phyloP scores from a whole-genome alignment of 2,888 invertebrate species.

The Acronicta leporina region DNA sequence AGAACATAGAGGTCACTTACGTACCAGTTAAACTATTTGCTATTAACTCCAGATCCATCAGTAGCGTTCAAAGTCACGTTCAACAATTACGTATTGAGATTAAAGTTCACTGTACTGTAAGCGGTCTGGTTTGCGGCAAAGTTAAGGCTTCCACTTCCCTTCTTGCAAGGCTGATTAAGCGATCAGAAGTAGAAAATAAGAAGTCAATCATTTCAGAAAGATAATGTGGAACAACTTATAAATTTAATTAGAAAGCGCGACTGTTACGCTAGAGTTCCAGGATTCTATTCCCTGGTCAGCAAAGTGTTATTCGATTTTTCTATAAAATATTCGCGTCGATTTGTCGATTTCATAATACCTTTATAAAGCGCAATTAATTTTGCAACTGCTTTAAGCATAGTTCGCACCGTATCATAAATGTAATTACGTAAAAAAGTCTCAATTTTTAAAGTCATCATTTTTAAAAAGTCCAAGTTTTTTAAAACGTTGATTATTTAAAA shows the following conservation, averaged over 20 bases:
- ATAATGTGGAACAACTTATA: no score
- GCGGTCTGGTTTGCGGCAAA: constrained; percentile 13
- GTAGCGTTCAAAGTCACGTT: constrained; percentile 46
- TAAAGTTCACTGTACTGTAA: constrained; percentile 41
- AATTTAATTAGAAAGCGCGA: no score
- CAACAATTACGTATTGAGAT: constrained; percentile 54
- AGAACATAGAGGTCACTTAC: constrained; percentile 18
- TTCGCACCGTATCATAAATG: not conserved
- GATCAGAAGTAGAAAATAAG: not conserved
- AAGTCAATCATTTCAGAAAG: no score
- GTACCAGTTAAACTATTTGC: constrained; percentile 41
- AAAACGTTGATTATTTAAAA: constrained; percentile 1
- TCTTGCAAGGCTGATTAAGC: not conserved
- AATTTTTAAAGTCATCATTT: no score
- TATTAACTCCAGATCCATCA: constrained; percentile 43
- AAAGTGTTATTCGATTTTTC: no score
- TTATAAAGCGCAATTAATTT: constrained; percentile 31
- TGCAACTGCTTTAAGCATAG: constrained; percentile 1
- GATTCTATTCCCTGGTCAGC: no score
- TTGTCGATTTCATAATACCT: constrained; percentile 18
- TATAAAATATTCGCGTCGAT: not conserved
- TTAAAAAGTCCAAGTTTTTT: no score
- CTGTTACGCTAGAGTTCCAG: no score
- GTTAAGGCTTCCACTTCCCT: not conserved
- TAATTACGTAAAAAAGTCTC: no score